Evolutionary conservation across 2,113 vertebrate species (phyloP).

Genomic region (Tonatia bakeri): DNA sequence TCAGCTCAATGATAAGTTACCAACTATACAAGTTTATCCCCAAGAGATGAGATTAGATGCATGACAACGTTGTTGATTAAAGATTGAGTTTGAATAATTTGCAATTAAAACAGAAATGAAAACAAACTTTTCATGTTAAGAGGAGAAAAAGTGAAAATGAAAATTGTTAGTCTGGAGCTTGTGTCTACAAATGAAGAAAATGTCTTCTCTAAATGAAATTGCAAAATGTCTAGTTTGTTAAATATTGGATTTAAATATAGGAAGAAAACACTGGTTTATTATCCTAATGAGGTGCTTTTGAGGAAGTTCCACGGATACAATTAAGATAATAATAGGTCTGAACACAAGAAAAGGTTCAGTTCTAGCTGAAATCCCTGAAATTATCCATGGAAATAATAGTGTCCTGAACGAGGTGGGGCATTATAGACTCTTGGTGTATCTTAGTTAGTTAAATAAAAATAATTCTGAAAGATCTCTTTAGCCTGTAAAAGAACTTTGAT

Average conservation of each 20-base stretch:
- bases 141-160: neutral
- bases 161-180: neutral
- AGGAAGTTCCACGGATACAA: neutral
- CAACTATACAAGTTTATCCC: neutral
- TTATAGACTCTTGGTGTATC: neutral
- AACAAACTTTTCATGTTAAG: neutral
- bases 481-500: neutral
- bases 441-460: neutral
- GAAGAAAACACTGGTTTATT: neutral
- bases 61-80: neutral
- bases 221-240: neutral
- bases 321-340: neutral
- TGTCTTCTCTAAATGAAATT: neutral
- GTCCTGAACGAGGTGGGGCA: fast-evolving
- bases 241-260: neutral
- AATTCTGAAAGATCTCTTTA: neutral
- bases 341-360: neutral
- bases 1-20: neutral
- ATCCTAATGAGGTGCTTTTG: neutral
- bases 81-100: neutral
- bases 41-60: neutral
- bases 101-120: neutral
- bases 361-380: neutral
- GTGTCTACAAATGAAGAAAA: neutral
- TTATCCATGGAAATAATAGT: neutral